Evolutionary conservation across 2,113 vertebrate species (phyloP).

Genomic region (Strix aluco): DNA sequence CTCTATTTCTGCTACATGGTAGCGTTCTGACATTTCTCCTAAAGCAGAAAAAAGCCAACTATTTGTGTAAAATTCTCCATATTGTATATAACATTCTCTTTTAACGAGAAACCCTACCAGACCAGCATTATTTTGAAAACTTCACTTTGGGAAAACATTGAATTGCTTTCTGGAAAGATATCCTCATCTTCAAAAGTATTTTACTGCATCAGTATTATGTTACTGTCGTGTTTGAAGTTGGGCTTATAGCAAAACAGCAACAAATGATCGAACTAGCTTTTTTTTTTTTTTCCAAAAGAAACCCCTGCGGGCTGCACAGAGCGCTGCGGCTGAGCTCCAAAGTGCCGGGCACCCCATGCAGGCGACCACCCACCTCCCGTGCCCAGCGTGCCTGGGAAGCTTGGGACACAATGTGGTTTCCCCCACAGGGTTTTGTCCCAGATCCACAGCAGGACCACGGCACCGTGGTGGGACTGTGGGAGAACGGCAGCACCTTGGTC

Average conservation of each 20-base stretch:
- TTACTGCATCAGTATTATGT: background rate
- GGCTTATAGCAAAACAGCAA: background rate
- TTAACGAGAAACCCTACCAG: background rate
- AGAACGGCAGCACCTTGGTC: background rate
- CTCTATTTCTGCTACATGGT: fast-evolving
- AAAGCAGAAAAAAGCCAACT: background rate
- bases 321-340: background rate
- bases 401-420: fast-evolving
- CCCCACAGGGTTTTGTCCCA: fast-evolving
- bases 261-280: background rate
- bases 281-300: background rate
- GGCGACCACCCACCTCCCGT: background rate
- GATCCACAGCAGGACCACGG: fast-evolving
- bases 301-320: background rate
- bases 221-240: fast-evolving
- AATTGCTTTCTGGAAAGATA: background rate
- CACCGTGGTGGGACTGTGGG: background rate
- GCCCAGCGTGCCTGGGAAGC: background rate
- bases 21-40: background rate
- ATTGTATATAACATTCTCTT: background rate
- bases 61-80: background rate
- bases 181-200: background rate
- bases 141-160: background rate
- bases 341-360: background rate
- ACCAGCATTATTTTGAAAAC: background rate